Evolutionary conservation across 2,113 vertebrate genomes (phyloP).

Genomic region (Fregetta grallaria): DNA sequence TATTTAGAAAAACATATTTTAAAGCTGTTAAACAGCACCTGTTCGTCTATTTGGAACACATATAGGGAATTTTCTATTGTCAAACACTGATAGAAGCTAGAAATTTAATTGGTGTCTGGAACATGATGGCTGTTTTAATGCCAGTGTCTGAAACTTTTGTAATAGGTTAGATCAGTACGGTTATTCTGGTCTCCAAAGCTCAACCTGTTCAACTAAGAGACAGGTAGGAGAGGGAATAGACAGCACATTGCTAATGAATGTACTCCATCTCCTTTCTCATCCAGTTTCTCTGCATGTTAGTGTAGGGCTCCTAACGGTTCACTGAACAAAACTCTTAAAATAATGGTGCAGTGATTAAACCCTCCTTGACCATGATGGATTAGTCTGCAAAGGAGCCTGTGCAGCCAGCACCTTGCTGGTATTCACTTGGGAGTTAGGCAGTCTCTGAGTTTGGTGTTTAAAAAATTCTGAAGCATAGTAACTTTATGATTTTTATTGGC

Average conservation of each 20-base stretch:
- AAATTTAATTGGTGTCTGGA: neutral
- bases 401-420: neutral
- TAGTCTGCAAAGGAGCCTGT: neutral
- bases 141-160: neutral
- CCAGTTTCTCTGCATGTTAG: neutral
- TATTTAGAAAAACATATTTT: neutral
- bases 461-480: neutral
- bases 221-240: neutral
- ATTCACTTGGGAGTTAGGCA: neutral
- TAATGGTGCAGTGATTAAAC: neutral
- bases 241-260: neutral
- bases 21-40: neutral
- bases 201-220: neutral
- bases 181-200: neutral
- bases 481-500: neutral
- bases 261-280: neutral
- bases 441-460: neutral
- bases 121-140: neutral
- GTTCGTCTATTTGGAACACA: neutral
- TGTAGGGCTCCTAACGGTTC: neutral
- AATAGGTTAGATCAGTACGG: neutral
- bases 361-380: neutral
- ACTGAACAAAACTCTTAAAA: neutral
- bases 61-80: neutral
- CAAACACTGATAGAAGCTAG: neutral